phyloP scores from a whole-genome alignment of 2,888 invertebrate species.

The Campaea margaritaria region DNA sequence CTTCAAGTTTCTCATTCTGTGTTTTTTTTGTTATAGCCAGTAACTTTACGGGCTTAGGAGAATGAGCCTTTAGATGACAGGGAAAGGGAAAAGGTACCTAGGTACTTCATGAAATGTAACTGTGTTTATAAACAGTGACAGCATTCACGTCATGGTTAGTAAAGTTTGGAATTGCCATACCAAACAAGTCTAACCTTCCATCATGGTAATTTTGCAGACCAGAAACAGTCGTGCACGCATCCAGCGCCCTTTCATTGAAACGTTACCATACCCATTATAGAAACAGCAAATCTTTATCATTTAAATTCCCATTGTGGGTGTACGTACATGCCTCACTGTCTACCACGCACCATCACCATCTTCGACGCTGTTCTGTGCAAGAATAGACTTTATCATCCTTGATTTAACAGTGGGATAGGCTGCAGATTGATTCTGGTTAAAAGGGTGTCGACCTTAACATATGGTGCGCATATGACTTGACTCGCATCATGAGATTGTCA shows the following conservation, averaged over 20 bases:
- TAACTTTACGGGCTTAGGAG: no score
- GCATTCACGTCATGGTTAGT: not conserved
- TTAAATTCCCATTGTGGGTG: conserved; percentile 55
- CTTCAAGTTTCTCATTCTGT: no score
- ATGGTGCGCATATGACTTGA: conserved; percentile 43
- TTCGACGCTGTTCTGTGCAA: conserved; percentile 6
- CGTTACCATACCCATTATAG: conserved; percentile 42
- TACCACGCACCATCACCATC: conserved; percentile 26
- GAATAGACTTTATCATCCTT: conserved; percentile 18
- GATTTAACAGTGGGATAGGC: conserved; percentile 9
- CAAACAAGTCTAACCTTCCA: conserved; percentile 11
- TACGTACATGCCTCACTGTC: conserved; percentile 47
- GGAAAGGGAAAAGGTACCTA: no score
- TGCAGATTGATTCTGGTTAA: conserved; percentile 15
- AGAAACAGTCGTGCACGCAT: conserved; percentile 9
- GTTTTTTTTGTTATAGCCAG: no score
- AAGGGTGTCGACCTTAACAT: conserved; percentile 50
- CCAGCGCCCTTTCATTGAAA: conserved; percentile 35
- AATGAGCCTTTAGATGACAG: no score
- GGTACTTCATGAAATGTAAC: no score
- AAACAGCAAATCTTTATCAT: conserved; percentile 47
- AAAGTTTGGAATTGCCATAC: conserved; percentile 1
- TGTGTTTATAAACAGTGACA: no score
- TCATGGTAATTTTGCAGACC: conserved; percentile 8
- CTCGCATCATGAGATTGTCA: conserved; percentile 36